A percentile compares a stretch with the other conserved stretches of the same genome.
Evolutionary conservation across 2,797 vertebrate genomes (phyloP).

Genomic region (Diglossa cyanea): DNA sequence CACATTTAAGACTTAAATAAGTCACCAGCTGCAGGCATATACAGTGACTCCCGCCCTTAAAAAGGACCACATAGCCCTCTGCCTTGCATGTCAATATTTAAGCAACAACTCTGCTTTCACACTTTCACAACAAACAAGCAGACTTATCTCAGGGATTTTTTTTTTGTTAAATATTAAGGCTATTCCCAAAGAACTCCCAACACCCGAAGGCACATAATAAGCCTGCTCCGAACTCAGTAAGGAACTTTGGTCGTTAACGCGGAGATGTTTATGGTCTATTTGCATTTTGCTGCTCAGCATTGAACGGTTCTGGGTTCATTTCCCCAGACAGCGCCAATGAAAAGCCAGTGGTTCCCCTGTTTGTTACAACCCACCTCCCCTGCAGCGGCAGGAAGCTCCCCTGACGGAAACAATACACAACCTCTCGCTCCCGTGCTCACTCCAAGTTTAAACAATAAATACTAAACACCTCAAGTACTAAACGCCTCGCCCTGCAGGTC

Average conservation of each 20-base stretch:
- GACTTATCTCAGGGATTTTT: neutral
- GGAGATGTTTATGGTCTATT: neutral
- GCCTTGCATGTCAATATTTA: neutral
- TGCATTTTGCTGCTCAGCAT: neutral
- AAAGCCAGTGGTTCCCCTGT: fast-evolving
- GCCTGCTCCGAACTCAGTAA: neutral
- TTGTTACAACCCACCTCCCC: neutral
- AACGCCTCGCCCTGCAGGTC: neutral
- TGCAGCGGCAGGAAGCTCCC: neutral
- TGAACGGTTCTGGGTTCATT: fast-evolving
- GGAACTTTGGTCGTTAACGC: fast-evolving
- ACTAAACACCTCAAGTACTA: neutral
- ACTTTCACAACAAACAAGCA: neutral
- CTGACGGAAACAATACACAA: fast-evolving
- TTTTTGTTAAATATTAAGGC: neutral
- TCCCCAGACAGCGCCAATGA: neutral
- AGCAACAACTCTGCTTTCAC: neutral
- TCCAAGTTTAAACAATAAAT: too few species aligned
- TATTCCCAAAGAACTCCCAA: neutral
- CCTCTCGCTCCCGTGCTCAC: fast-evolving
- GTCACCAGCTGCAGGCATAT: fast-evolving
- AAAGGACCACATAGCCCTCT: neutral
- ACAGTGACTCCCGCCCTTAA: neutral
- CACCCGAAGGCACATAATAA: fast-evolving
- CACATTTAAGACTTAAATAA: neutral